Evolutionary conservation across 2,113 vertebrate species (phyloP), one percentile per base, ranked within the genome.

Genomic region (Cheirogaleus medius): DNA sequence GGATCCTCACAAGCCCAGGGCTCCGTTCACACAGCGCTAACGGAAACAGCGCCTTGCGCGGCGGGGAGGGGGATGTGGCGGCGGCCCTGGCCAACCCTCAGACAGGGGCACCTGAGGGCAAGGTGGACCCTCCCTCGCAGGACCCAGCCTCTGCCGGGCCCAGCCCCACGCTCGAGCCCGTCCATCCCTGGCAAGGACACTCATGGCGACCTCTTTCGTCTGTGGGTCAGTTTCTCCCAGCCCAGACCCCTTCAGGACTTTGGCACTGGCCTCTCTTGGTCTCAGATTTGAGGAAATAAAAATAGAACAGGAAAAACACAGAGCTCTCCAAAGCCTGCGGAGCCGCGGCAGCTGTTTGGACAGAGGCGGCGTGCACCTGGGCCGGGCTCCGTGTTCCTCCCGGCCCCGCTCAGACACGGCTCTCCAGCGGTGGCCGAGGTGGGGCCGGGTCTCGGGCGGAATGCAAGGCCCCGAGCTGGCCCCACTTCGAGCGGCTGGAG

Each of bases 211-310:
- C 66, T 85, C 91, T 42, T 58, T 29, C 11, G n/a, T 89, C 64
- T 39, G 49, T 4, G 71, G 66, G 13, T 15, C 60, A 3, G 2
- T 34, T 49, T 80, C 23, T 78, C 73, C 83, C 86, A 93, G 94
- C 96, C 71, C 47, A 29, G 91, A 27, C 58, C 49, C 58, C 69
- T 68, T 12, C 34, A 6, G 66, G 8, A 27, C 83, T 83, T 92
- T 96, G 94, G 74, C 78, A 0, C 56, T 1, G 2, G 68, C 74
- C 68, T 66, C 80, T 92, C 54, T 95, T 95, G 97, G 96, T 93
- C 92, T 87, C 47, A 89, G 95, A 97, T 96, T 94, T 97, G 93
- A 97, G 86, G 94, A 96, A 94, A 94, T 94, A 97, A 94, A 98
- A 97, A 96, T 89, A 97, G 96, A 82, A 94, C 87, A 82, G 85